Percentiles rank a stretch among this genome's conserved stretches.
Conservation (phyloP, 2,888 invertebrate species). For the Pristionchus mayeri region DNA sequence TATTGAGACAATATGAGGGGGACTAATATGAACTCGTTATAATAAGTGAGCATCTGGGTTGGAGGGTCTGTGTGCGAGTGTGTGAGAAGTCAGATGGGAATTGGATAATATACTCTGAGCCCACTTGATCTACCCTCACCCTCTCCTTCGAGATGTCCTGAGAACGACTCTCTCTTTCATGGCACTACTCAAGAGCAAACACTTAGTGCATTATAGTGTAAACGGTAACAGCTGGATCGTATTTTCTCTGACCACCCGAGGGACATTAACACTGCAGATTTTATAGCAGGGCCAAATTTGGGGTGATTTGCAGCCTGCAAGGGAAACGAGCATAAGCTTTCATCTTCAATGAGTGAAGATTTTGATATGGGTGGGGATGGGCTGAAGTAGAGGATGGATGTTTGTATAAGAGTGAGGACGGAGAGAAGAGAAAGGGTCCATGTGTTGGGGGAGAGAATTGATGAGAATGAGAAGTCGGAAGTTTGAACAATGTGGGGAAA, state of each 20-base stretch:
- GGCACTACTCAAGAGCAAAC: not conserved
- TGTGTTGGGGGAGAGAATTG: constrained; percentile 22
- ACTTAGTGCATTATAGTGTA: constrained; percentile 3
- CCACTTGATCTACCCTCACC: not conserved
- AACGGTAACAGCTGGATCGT: constrained; percentile 36
- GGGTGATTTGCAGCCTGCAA: constrained; percentile 20
- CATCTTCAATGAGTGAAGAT: not conserved
- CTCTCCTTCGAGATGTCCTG: not conserved
- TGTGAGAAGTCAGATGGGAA: constrained; percentile 44
- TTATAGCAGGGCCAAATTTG: not conserved
- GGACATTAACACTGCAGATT: not conserved
- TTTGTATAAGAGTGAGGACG: constrained; percentile 30
- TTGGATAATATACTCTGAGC: constrained; percentile 1
- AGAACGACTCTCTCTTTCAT: not conserved
- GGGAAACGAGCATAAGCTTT: not conserved
- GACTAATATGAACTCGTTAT: constrained; percentile 31
- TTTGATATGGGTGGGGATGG: too few species aligned
- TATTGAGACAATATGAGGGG: constrained; percentile 20
- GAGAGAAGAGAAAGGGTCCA: not conserved
- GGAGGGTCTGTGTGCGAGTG: not conserved
- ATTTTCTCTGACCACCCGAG: not conserved
- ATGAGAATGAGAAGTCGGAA: constrained; percentile 31
- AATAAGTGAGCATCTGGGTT: constrained; percentile 36
- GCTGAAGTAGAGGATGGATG: not conserved
- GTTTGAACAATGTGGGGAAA: not conserved